Base-by-base conservation (phyloP, 1,140 invertebrate species). In the Armadillidium nasatum region DNA sequence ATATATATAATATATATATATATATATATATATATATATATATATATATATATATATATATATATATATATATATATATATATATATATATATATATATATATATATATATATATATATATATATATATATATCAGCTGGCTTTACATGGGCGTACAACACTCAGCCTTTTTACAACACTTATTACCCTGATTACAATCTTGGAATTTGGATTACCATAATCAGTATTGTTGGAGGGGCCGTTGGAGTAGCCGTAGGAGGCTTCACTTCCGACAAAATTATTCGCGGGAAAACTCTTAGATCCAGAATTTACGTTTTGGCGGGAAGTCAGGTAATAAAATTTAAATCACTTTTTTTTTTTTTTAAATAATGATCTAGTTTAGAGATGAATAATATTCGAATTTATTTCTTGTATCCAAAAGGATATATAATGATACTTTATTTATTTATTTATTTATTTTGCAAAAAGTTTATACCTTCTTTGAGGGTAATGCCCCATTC, bases 111-210 rank as follows among this genome's bases (percentile, higher is more conserved):
- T 33, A 33, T 33, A 33, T 33, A n/a, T 33, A 33, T 33, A 33
- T 33, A 33, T 33, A 33, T 33, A 33, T 3, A 3, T 3, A 33
- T 84, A 85, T 19, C 83, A 92, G 91, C 93, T 82, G 93, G 93
- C 75, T 92, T 94, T 89, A 92, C 90, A 78, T 94, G 94, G 83
- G 92, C 93, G 0, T 95, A 94, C 87, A 94, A 95, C 84, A 93
- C 93, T 9, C 93, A 94, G 84, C 87, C 94, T 33, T 95, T 94
- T 84, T 95, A 94, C 83, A 88, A 92, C 74, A 89, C 89, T 45
- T 94, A 94, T 84, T 94, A 93, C 84, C 93, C 93, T 0, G 92
- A 93, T 78, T 90, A 92, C 76, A 92, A 94, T 86, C 88, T 94
- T 10, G 92, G 92, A 81, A 93, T 92, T 89, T 94, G 92, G 92